Evolutionary conservation across 1,140 invertebrate species (phyloP), one percentile per base, ranked within the genome.

Genomic region (Venturia canescens): DNA sequence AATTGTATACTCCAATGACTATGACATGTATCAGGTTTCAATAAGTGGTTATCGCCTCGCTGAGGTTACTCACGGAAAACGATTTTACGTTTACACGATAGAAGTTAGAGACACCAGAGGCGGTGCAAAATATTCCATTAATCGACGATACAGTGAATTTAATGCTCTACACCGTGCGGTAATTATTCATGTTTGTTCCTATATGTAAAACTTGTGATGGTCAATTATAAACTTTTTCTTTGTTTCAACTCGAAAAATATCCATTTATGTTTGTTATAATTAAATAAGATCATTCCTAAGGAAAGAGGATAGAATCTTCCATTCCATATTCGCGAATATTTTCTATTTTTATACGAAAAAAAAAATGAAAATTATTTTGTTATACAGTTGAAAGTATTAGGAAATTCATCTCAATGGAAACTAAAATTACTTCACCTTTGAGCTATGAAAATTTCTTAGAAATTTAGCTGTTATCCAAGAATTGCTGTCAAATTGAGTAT

Each of bases 131-230:
- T 91, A 93, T 85, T 88, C 85, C 69, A 86, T 94, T 44, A 93
- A 94, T 83, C 93, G 91, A 86, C 88, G 94, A 88, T 94, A 94
- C 83, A 93, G 93, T 80, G 93, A 94, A 86, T 94, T 94, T 88
- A 94, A 93, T 80, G 89, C 92, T n/a, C 85, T 94, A n/a, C 93
- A 94, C 86, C 92, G 93, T 80, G 91, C 92, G 90, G 93, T 94
- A 90, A 84, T 86, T 83, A 69, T 60, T 70, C 48, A 48, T 72
- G 69, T 75, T 66, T 34, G n/a, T 69, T 57, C n/a, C n/a, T 57
- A 44, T 53, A 44, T 44, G 7, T 44, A 44, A 44, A 1, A 3
- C 38, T 44, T 11, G 38, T 44, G 7, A 44, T 44, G 7, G 38
- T 31, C 15, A 78, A 72, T 72, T 63, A 38, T 67, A 3, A 77